Base-by-base conservation (phyloP, 2,113 vertebrate species). In the Lethenteron camtschaticum region DNA sequence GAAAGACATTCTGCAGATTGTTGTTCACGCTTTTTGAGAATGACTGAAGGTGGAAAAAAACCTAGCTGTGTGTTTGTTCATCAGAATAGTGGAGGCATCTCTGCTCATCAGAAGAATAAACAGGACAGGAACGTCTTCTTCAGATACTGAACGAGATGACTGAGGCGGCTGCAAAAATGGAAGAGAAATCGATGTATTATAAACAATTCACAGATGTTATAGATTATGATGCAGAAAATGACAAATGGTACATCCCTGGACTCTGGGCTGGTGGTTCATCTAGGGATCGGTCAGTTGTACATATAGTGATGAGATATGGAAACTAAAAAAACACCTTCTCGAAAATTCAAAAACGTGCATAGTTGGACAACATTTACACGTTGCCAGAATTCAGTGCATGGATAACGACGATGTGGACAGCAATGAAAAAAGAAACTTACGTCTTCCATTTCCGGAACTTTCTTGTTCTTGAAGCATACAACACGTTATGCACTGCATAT, bases 321-420 rank as follows among this genome's bases (percentile, higher is more conserved):
- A 73, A 8, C 70, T 81, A n/a, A 11, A 83, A 83, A 71, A 75
- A 71, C 74, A 71, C 10, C 55, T 84, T 10, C 72, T 82, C 73
- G 70, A 6, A 68, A 73, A 55, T 71, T 82, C 58, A 74, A 58
- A 68, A 75, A 60, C 18, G 7, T 41, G 24, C 24, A 41, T 4
- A 41, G 24, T 41, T 41, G 24, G 24, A 5, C 3, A 41, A 41
- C 24, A 41, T 41, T 41, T 41, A 41, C 24, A 41, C 24, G 3
- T 41, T 41, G 24, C 24, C 24, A 41, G 24, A 41, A 41, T 41
- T 41, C 24, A 41, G 24, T 41, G 24, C 24, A 41, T 41, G 24
- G 24, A 41, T 41, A 41, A 41, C 3, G 24, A 41, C 24, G 24
- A 41, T 41, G 24, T 41, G 24, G 24, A 41, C 24, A 1, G 24